Evolutionary conservation across 1,140 invertebrate genomes (phyloP), one percentile per base, ranked within the genome.

Genomic region (Subanguina moxae): DNA sequence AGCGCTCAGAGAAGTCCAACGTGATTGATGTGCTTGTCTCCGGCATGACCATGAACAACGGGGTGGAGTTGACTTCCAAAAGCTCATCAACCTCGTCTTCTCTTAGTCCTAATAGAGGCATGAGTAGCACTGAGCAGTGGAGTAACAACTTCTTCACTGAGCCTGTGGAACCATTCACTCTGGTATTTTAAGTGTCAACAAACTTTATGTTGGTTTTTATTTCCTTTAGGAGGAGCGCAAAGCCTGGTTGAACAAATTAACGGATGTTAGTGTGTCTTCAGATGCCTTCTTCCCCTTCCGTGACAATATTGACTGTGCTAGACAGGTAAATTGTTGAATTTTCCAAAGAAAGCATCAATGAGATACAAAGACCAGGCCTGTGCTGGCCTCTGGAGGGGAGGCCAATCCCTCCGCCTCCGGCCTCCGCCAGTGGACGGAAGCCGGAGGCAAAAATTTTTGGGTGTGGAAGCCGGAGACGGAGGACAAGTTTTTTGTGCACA

Each of bases 261-360:
- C 88, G 52, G 88, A 88, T n/a, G 94, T 97, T 9, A 89, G 90
- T 19, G 84, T 98, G 0, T 92, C 92, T n/a, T 97, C 94, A 0
- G 94, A 98, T 85, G 94, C 94, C 0, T 97, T 97, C 86, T 97
- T 98, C 85, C 94, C 94, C 42, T 97, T 97, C 86, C 87, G 93
- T 74, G 95, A 98, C 79, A 98, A 97, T 80, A 90, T 98, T 59
- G 94, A 98, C 83, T 87, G 94, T 76, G 94, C 94, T 28, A 74
- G 70, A 74, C 75, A 82, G 66, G 80, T 80, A 64, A 27, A 21
- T 25, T 38, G 38, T 63, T 74, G 21, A n/a, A 21, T 38, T 11
- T n/a, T 57, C 21, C 32, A 43, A 45, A 15, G n/a, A n/a, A n/a
- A n/a, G n/a, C n/a, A n/a, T n/a, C n/a, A n/a, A n/a, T n/a, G n/a